Evolutionary conservation across 2,888 invertebrate species (phyloP).

Genomic region (Tetragnatha montana): DNA sequence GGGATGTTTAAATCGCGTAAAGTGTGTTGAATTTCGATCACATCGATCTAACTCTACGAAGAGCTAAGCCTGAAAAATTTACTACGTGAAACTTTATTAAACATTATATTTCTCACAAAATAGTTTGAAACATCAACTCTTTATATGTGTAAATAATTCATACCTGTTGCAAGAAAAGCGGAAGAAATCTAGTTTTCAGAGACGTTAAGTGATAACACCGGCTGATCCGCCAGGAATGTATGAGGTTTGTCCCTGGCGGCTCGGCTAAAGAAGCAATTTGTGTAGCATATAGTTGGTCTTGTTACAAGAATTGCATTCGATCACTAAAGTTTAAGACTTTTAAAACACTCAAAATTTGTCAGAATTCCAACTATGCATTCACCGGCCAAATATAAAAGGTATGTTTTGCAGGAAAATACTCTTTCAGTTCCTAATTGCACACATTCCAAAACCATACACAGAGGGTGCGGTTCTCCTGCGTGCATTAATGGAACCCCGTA

Average conservation of each 20-base stretch:
- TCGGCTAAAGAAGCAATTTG: conserved; percentile 67
- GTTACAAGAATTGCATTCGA: conserved; percentile 64
- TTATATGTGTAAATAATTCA: conserved; percentile 43
- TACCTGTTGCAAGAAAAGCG: conserved; percentile 62
- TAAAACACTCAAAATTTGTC: conserved; percentile 22
- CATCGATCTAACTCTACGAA: conserved; percentile 22
- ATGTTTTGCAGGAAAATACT: conserved; percentile 53
- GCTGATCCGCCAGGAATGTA: conserved; percentile 70
- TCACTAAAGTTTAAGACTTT: conserved; percentile 25
- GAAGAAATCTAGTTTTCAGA: conserved; percentile 50
- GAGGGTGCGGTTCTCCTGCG: conserved; percentile 70
- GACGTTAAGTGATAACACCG: conserved; percentile 65
- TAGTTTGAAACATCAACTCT: neutral
- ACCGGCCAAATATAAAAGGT: conserved; percentile 54
- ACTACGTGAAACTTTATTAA: neutral
- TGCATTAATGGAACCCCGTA: conserved; percentile 69
- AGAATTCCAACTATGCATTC: conserved; percentile 58
- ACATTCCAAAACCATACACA: conserved; percentile 64
- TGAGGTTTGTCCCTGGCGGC: conserved; percentile 69
- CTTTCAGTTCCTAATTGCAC: conserved; percentile 51
- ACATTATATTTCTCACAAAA: conserved; percentile 2
- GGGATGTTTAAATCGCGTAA: neutral
- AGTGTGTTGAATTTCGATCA: conserved; percentile 7
- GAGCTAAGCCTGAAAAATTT: conserved; percentile 32
- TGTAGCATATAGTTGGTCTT: conserved; percentile 65